Base-by-base conservation (phyloP, 2,113 vertebrate species). In the Sphyrna mokarran region DNA sequence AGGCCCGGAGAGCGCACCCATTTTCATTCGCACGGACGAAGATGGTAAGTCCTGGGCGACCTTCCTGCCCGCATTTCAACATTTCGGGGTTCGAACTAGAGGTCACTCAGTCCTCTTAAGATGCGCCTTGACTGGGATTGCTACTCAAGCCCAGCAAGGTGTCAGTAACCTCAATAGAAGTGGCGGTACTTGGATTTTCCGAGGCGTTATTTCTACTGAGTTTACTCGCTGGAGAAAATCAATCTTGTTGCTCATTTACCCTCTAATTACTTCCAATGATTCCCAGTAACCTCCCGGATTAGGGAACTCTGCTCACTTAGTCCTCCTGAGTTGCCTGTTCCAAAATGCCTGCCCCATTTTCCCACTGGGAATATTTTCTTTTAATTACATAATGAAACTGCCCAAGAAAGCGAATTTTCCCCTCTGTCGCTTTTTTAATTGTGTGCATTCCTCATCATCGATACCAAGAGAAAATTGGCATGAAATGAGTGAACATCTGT, bases 21-120 rank as follows among this genome's bases (percentile, higher is more conserved):
- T 99, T 96, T 95, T 98, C 97, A 97, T 99, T 97, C 98, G 99
- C 96, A 99, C 99, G 0, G 99, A 99, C 18, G 99, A 99, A 96
- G 99, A 99, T 40, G 99, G 99, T 99, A 97, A 97, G 97, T 96
- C 95, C 0, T n/a, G 0, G 13, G 48, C 61, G 40, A 37, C 33
- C 2, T 2, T 66, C 37, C 33, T 95, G 26, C 33, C 94, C 33
- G 1, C 13, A 48, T 54, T 72, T 70, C 26, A 33, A 0, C 13
- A 48, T 54, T 72, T 70, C 26, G 48, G 48, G 54, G 37, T 95
- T 48, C 43, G 40, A 48, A 40, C 37, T 69, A 13, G 66, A 48
- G 37, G 63, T 94, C 37, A 63, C 23, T 33, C 22, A 61, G 2
- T n/a, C 29, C 33, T 33, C 33, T 18, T 89, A 7, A 13, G 18